A percentile compares a stretch with the other conserved stretches of the same genome.
phyloP scores from a whole-genome alignment of 2,888 invertebrate species.

The Pachydiplax longipennis region DNA sequence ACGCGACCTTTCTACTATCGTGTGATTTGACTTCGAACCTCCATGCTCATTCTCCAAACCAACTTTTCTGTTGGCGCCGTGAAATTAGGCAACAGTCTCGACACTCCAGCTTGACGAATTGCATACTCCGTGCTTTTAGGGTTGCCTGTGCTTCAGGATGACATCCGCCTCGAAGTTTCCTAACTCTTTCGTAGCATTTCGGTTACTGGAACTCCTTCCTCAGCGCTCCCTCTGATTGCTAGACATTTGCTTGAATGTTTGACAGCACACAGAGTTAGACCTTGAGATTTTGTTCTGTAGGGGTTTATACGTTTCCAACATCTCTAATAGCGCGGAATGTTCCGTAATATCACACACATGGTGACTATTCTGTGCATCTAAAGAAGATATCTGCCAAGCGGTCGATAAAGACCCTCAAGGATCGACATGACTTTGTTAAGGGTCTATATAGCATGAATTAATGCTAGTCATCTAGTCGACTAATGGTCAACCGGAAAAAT shows the following conservation, averaged over 20 bases:
- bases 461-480: too few species aligned
- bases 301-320: neutral
- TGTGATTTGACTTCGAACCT: too few species aligned
- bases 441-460: too few species aligned
- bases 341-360: too few species aligned
- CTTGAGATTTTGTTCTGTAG: neutral
- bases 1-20: too few species aligned
- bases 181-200: neutral
- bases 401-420: too few species aligned
- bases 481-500: too few species aligned
- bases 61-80: conserved; percentile 5
- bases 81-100: neutral
- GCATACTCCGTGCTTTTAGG: neutral
- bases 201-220: neutral
- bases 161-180: neutral
- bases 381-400: too few species aligned
- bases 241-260: neutral
- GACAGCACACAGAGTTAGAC: neutral
- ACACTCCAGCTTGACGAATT: neutral
- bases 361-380: too few species aligned
- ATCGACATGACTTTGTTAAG: too few species aligned
- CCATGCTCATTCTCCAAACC: neutral
- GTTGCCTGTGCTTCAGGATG: neutral
- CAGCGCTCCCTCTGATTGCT: neutral
- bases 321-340: too few species aligned